Evolutionary conservation across 2,797 vertebrate species (phyloP).

Genomic region (Poecilia velifera): DNA sequence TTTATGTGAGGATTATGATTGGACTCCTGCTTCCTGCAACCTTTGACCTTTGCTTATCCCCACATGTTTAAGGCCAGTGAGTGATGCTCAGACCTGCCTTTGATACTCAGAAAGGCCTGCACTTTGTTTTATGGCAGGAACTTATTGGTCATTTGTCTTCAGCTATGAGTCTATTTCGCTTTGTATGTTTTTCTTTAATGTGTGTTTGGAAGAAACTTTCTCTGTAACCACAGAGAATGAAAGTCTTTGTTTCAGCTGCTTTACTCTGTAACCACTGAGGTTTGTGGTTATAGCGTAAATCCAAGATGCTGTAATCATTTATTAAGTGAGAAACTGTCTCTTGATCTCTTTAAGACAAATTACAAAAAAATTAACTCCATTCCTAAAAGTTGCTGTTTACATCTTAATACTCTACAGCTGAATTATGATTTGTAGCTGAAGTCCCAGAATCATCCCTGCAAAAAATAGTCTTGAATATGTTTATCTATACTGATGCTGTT

Average conservation of each 20-base stretch:
- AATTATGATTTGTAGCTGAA: not conserved
- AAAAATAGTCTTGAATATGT: no score
- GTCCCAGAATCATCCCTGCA: not conserved
- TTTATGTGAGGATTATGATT: slow-evolving; percentile 60
- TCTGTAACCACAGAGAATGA: not conserved
- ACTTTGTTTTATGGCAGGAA: slow-evolving; percentile 2
- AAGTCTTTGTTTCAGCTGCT: not conserved
- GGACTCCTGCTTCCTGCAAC: slow-evolving; percentile 49
- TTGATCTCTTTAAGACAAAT: not conserved
- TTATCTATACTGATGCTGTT: not conserved
- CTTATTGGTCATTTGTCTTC: slow-evolving; percentile 4
- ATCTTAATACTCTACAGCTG: not conserved
- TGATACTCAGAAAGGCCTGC: slow-evolving; percentile 18
- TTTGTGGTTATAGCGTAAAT: not conserved
- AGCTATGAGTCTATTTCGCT: no score
- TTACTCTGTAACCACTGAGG: not conserved
- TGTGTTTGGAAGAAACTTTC: not conserved
- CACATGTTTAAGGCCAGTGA: slow-evolving; percentile 49
- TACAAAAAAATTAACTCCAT: not conserved
- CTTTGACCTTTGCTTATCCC: slow-evolving; percentile 55
- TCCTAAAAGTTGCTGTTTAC: not conserved
- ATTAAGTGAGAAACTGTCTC: not conserved
- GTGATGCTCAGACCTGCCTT: slow-evolving; percentile 37
- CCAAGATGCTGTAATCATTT: not conserved
- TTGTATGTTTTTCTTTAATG: slow-evolving; percentile 1